Base-by-base conservation (phyloP, 2,888 invertebrate species). In the Xestia c-nigrum region DNA sequence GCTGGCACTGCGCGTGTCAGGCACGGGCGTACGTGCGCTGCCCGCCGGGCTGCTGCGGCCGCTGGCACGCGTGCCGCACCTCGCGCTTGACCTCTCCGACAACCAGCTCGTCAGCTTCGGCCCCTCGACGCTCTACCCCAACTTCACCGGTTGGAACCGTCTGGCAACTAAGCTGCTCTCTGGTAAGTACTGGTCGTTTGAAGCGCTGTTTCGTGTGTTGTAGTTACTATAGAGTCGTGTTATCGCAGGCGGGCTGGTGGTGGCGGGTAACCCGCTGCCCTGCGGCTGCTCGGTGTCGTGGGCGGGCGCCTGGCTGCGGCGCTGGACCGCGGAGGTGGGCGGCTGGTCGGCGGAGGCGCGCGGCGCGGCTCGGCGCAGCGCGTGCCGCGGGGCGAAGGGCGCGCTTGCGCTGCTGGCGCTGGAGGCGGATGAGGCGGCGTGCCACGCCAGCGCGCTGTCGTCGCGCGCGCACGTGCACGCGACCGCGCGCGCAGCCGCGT, bases 281-380 rank as follows among this genome's bases (percentile, higher is more conserved):
- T 99, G 99, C 93, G 98, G 98, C 80, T 99, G 99, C 92, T 98
- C 98, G 64, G 97, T 98, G 83, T 98, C 98, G 66, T 99, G 99
- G 98, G 96, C 98, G 87, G 98, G 98, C 57, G 97, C 98, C 86
- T 99, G 99, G 99, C 95, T 98, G 88, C 97, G 98, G 63, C 97
- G 99, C 76, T 99, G 99, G 99, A 98, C 75, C 97, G 98, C 91
- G 98, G 99, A 99, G 95, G 98, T 89, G 95, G 98, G 83, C 94
- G 98, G 98, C 55, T 91, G 98, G 77, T 83, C 88, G 76, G 93
- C 78, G 90, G 95, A 66, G 16, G 93, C 92, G 73, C 90, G 91
- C 21, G 88, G 68, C 52, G 90, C 91, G 72, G 93, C 91, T 57
- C 89, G 90, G 65, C 89, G 89, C 83, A 84, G 88, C 73, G 46